These are phyloP conservation scores for Tortrix viridana DNA, from an alignment of 2,888 invertebrate genomes.

Conservation along the genomic window DNA sequence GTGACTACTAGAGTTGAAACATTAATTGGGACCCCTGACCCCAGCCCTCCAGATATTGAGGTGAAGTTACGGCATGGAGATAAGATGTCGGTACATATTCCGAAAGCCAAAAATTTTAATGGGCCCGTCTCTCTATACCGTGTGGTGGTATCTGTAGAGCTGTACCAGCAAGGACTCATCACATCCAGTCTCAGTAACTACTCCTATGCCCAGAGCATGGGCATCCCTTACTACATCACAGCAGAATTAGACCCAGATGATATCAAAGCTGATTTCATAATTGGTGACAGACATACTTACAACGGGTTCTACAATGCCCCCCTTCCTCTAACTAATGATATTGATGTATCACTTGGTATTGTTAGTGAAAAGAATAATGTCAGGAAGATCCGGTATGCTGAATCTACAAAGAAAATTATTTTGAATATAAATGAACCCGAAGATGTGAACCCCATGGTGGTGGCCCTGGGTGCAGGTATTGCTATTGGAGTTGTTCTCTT, in stretches of 20 bases:
- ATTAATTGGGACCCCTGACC: slow-evolving; percentile 88
- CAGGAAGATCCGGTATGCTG: slow-evolving; percentile 87
- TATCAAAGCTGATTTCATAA: slow-evolving; percentile 86
- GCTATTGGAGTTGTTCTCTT: slow-evolving; percentile 90
- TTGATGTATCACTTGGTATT: slow-evolving; percentile 88
- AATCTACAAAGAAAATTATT: slow-evolving; percentile 80
- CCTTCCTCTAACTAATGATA: slow-evolving; percentile 84
- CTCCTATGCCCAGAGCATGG: slow-evolving; percentile 86
- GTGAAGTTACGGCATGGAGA: slow-evolving; percentile 85
- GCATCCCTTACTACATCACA: slow-evolving; percentile 91
- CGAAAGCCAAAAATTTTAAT: slow-evolving; percentile 88
- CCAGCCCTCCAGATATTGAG: slow-evolving; percentile 88
- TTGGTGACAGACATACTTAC: slow-evolving; percentile 90
- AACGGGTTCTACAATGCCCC: slow-evolving; percentile 91
- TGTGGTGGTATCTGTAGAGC: slow-evolving; percentile 88
- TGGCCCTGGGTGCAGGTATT: slow-evolving; percentile 83
- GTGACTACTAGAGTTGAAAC: slow-evolving; percentile 86
- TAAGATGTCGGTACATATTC: slow-evolving; percentile 87
- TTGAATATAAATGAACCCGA: slow-evolving; percentile 80
- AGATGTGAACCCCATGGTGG: slow-evolving; percentile 75
- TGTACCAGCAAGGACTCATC: slow-evolving; percentile 86
- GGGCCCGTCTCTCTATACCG: slow-evolving; percentile 91
- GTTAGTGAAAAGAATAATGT: slow-evolving; percentile 87
- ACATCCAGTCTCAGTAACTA: slow-evolving; percentile 86
- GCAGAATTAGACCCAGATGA: slow-evolving; percentile 90